Evolutionary conservation across 2,797 vertebrate species (phyloP), one percentile per base, ranked within the genome.

Genomic region (Poecilia picta): DNA sequence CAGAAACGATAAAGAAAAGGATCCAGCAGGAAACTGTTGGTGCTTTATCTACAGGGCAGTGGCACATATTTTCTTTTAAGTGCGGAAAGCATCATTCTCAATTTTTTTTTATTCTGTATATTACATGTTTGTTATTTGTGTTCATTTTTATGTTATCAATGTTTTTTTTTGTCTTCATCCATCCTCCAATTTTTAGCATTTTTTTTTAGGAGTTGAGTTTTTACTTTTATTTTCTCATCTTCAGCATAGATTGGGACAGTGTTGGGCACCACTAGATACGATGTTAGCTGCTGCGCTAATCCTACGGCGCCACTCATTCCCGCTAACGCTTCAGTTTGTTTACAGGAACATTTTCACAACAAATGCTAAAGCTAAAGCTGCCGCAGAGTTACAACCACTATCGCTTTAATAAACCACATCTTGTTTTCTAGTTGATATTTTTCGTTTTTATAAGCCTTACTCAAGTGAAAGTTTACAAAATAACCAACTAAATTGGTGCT

Each of bases 1-100:
- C 85, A 78, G 55, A 79, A 91, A 95, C 84, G 91, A 95, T 95
- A 96, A 96, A 96, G 94, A 95, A 93, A 92, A 83, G 86, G 90
- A 89, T 94, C 83, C 72, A 91, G 88, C 81, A 74, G 84, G 89
- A 87, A 81, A 83, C 79, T 80, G 90, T 92, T 86, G 87, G 82
- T 83, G 86, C 81, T 88, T 90, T 80, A 90, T 88, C 89, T 92
- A 74, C 53, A 83, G 88, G 85, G 90, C 89, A 85, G 89, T 89
- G 94, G 94, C 94, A 94, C 94, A 95, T 95, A 93, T 92, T 92
- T 94, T 91, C 80, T 85, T 89, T 74, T 81, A 83, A 81, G 83
- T 87, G 91, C 82, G 84, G 85, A 91, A 80, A 83, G 88, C 81
- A 85, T 89, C 79, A 39, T 91, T 93, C 92, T 93, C 79, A 77